Percentiles rank a stretch among this genome's conserved stretches.
phyloP scores from a whole-genome alignment of 2,113 vertebrate genomes.

The Coptodon bakossiorum region DNA sequence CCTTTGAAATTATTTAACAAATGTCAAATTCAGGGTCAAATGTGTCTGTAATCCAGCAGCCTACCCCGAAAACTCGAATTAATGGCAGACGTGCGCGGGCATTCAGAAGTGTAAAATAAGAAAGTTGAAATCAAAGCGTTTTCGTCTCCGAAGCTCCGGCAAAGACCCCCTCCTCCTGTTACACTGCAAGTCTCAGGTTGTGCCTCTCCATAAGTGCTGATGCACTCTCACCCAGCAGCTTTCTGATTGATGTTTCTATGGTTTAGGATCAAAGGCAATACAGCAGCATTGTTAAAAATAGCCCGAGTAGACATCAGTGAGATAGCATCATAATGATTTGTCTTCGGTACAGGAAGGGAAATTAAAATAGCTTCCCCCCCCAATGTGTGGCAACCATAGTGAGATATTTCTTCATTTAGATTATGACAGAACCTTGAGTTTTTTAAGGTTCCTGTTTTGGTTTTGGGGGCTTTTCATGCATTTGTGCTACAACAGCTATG shows the following conservation, averaged over 20 bases:
- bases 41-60: not conserved
- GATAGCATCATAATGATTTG: not conserved
- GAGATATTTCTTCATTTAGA: not conserved
- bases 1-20: not conserved
- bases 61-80: not conserved
- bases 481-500: not conserved
- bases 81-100: not conserved
- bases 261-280: constrained; percentile 9
- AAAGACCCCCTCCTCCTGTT: not conserved
- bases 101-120: not conserved
- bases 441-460: not conserved
- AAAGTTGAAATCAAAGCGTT: constrained; percentile 9
- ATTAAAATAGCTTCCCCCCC: not conserved
- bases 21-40: not conserved
- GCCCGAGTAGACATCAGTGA: not conserved
- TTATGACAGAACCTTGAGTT: not conserved
- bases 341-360: not conserved
- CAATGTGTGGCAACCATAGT: not conserved
- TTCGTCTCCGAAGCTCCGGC: not conserved
- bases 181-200: not conserved
- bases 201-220: not conserved
- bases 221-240: constrained; percentile 27
- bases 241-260: constrained; percentile 21
- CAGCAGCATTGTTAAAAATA: constrained; percentile 22
- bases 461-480: not conserved